Conservation (phyloP, 2,888 invertebrate species). For the Dioctria linearis region DNA sequence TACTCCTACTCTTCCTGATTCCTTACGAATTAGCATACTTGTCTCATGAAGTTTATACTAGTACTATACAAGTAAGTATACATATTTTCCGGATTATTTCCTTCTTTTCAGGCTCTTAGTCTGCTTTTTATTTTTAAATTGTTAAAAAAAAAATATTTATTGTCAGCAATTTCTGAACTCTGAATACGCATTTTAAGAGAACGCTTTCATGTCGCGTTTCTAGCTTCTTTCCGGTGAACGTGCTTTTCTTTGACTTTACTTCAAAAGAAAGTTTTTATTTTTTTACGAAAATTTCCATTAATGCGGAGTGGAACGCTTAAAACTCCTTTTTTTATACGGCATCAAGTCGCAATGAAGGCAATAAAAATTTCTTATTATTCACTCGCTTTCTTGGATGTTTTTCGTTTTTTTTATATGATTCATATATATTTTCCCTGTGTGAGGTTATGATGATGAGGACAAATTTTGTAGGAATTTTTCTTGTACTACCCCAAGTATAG, state of each 20-base stretch:
- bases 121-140: constrained; percentile 8
- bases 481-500: too few species aligned
- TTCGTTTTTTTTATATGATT: too few species aligned
- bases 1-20: too few species aligned
- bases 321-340: constrained; percentile 2
- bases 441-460: too few species aligned
- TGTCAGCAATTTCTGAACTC: constrained; percentile 43
- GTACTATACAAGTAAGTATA: not conserved
- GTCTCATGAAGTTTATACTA: not conserved
- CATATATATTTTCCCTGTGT: too few species aligned
- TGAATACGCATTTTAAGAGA: constrained; percentile 26
- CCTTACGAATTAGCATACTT: not conserved
- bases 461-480: too few species aligned
- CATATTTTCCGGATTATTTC: not conserved
- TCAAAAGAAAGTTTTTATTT: constrained; percentile 29
- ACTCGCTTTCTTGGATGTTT: not conserved
- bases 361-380: constrained; percentile 41
- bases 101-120: not conserved
- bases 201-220: constrained; percentile 16
- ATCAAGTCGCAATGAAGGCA: constrained; percentile 24
- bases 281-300: constrained; percentile 36
- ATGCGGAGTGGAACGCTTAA: constrained; percentile 17
- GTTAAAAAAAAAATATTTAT: constrained; percentile 31
- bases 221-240: constrained; percentile 18
- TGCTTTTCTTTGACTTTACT: constrained; percentile 28